Conservation (phyloP, 2,113 vertebrate genomes). For the Zosterops lateralis region DNA sequence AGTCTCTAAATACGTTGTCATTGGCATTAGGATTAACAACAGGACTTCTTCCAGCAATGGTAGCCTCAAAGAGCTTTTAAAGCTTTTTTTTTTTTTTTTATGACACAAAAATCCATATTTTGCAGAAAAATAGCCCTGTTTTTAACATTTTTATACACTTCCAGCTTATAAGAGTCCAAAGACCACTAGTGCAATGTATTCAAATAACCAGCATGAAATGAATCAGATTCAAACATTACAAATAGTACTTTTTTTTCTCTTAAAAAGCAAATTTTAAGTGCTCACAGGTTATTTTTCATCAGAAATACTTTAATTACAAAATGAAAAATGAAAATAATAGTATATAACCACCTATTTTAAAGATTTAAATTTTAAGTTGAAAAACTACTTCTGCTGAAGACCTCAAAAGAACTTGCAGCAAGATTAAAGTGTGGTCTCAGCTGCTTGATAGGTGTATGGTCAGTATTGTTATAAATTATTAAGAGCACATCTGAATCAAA, state of each 20-base stretch:
- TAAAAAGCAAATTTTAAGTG: slow-evolving; percentile 23
- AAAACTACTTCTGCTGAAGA: background rate
- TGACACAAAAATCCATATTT: slow-evolving; percentile 57
- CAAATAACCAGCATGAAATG: background rate
- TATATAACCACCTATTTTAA: background rate
- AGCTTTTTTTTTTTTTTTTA: slow-evolving; percentile 47
- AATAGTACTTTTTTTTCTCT: background rate
- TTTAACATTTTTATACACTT: slow-evolving; percentile 4
- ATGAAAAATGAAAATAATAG: background rate
- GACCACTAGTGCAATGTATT: background rate
- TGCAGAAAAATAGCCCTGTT: slow-evolving; percentile 35
- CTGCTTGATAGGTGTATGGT: background rate
- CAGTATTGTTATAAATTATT: background rate
- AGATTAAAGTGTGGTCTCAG: background rate
- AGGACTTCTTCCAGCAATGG: background rate
- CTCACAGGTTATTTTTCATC: background rate
- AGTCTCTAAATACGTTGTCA: background rate
- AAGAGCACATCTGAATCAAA: background rate
- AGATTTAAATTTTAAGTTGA: background rate
- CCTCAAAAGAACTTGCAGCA: background rate
- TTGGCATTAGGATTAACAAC: slow-evolving; percentile 17
- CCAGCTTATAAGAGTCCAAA: slow-evolving; percentile 7
- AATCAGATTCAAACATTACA: background rate
- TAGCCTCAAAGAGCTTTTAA: slow-evolving; percentile 28
- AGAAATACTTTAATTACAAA: background rate